Percentiles rank a stretch among this genome's conserved stretches.
Evolutionary conservation across 2,888 invertebrate genomes (phyloP).

Genomic region (Sturmia bella): DNA sequence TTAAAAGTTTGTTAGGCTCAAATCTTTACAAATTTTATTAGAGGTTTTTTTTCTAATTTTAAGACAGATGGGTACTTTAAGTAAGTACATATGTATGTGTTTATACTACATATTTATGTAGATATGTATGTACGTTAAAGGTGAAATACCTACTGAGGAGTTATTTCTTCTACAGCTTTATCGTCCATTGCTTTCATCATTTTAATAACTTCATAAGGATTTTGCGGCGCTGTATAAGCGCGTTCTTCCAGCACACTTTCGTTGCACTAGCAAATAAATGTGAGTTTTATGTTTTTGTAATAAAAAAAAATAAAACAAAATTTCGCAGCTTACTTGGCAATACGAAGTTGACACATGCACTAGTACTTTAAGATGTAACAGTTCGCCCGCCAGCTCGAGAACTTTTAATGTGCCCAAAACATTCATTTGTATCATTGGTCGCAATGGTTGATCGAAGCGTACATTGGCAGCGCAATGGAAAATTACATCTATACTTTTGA

Average conservation of each 20-base stretch:
- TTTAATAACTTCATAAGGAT: constrained; percentile 86
- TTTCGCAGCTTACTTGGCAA: constrained; percentile 83
- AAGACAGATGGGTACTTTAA: too few species aligned
- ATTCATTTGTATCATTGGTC: constrained; percentile 92
- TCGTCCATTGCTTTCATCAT: constrained; percentile 87
- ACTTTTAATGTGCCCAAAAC: constrained; percentile 90
- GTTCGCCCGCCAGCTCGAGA: constrained; percentile 88
- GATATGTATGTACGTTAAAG: not conserved
- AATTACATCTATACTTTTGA: constrained; percentile 86
- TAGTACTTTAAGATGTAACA: constrained; percentile 87
- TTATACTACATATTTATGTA: not conserved
- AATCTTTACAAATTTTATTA: too few species aligned
- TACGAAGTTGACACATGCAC: constrained; percentile 96
- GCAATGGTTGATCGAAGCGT: constrained; percentile 92
- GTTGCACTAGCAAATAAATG: constrained; percentile 85
- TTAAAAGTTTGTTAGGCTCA: too few species aligned
- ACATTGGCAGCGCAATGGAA: constrained; percentile 95
- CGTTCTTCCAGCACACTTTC: constrained; percentile 89
- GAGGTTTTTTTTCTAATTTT: too few species aligned
- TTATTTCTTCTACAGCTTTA: constrained; percentile 84
- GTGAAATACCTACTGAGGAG: constrained; percentile 84
- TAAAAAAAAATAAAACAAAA: not conserved
- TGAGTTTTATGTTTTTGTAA: not conserved
- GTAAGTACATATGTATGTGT: too few species aligned
- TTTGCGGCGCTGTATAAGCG: constrained; percentile 86